Evolutionary conservation across 2,888 invertebrate genomes (phyloP).

Genomic region (Drosophila sordidula): DNA sequence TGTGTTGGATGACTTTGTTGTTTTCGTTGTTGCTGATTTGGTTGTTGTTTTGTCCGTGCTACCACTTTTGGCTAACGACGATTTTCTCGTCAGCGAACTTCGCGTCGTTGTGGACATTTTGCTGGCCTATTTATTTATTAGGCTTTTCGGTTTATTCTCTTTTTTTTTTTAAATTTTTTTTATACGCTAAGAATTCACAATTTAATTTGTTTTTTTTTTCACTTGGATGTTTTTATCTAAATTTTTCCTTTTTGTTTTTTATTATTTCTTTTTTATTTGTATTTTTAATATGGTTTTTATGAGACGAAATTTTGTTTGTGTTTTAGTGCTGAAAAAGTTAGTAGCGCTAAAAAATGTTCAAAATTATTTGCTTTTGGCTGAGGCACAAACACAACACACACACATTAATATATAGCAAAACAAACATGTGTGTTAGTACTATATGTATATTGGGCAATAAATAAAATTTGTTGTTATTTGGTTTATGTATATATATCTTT

Average conservation of each 20-base stretch:
- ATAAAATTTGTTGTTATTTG: constrained; percentile 80
- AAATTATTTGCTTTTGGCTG: constrained; percentile 63
- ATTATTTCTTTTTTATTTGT: constrained; percentile 39
- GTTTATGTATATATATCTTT: constrained; percentile 53
- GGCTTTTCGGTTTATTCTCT: constrained; percentile 42
- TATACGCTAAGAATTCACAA: constrained; percentile 43
- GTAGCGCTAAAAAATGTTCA: constrained; percentile 66
- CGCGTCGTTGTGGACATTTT: constrained; percentile 76
- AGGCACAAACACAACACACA: constrained; percentile 35
- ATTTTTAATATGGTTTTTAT: constrained; percentile 64
- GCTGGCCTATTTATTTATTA: constrained; percentile 51
- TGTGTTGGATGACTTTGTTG: constrained; percentile 33
- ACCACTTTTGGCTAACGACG: constrained; percentile 66
- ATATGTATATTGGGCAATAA: constrained; percentile 71
- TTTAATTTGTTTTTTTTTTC: constrained; percentile 40
- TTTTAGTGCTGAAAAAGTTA: constrained; percentile 69
- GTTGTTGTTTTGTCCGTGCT: constrained; percentile 60
- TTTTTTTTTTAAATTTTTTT: constrained; percentile 24
- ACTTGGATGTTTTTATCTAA: constrained; percentile 33
- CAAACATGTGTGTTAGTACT: constrained; percentile 36
- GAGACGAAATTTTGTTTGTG: constrained; percentile 58
- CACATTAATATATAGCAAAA: constrained; percentile 6
- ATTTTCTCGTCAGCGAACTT: constrained; percentile 76
- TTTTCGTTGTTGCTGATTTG: constrained; percentile 44
- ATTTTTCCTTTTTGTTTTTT: constrained; percentile 44